These are phyloP conservation scores for Prunella fulvescens DNA, from an alignment of 2,113 vertebrate genomes.

Conservation along the genomic window DNA sequence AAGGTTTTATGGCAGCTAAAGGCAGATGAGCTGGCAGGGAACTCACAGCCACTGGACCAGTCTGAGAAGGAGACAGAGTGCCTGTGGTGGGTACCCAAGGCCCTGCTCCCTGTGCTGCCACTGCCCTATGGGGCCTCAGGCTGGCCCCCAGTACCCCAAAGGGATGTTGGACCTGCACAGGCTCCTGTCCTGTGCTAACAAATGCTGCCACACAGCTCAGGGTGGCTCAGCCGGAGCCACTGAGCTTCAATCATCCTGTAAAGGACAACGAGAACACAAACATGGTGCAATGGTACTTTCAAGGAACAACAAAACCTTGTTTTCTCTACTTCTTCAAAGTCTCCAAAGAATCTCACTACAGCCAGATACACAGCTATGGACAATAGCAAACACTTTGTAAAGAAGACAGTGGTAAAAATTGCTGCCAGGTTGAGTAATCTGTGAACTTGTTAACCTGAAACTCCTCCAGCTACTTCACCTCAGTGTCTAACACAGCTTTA, in stretches of 20 bases:
- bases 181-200: not conserved
- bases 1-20: not conserved
- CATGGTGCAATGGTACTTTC: fast-evolving
- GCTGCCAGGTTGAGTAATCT: not conserved
- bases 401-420: not conserved
- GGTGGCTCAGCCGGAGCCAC: not conserved
- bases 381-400: not conserved
- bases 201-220: fast-evolving
- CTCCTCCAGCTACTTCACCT: not conserved
- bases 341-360: not conserved
- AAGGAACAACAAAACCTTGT: not conserved
- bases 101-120: not conserved
- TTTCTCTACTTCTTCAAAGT: not conserved
- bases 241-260: not conserved
- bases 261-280: not conserved
- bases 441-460: not conserved
- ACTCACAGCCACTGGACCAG: not conserved
- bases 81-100: not conserved
- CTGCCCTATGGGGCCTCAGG: not conserved
- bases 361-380: not conserved
- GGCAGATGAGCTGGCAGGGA: not conserved
- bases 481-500: fast-evolving
- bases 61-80: fast-evolving
- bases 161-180: fast-evolving
- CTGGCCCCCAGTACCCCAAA: not conserved